Evolutionary conservation across 2,888 invertebrate genomes (phyloP).

Genomic region (Mylabris sibirica): DNA sequence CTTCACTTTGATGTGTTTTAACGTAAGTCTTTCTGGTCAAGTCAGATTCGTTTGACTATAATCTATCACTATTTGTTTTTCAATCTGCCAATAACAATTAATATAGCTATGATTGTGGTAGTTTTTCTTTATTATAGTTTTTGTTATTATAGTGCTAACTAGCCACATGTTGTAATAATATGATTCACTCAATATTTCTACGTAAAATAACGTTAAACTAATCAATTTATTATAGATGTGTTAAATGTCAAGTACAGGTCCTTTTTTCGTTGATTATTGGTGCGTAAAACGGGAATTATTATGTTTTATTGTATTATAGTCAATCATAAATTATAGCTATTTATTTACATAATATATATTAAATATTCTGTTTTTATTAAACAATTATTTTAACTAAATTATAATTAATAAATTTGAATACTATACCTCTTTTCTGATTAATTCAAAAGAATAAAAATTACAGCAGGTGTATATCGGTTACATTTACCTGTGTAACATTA

Average conservation of each 20-base stretch:
- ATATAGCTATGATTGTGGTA: not conserved
- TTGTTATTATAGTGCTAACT: constrained; percentile 17
- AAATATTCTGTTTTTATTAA: not conserved
- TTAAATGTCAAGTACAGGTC: constrained; percentile 21
- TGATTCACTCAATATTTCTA: constrained; percentile 20
- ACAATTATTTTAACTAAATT: not conserved
- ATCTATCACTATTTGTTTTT: not conserved
- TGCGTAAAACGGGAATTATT: constrained; percentile 26
- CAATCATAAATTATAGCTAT: constrained; percentile 19
- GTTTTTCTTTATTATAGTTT: not conserved
- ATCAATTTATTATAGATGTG: constrained; percentile 27
- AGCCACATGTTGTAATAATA: constrained; percentile 23
- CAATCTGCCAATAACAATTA: not conserved
- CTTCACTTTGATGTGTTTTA: no score
- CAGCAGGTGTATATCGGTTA: constrained; percentile 14
- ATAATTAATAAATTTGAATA: not conserved
- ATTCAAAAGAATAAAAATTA: not conserved
- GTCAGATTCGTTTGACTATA: not conserved
- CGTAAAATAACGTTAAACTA: constrained; percentile 14
- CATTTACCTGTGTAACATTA: constrained; percentile 5
- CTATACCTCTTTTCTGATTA: not conserved
- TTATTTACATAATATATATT: constrained; percentile 14
- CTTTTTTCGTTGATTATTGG: constrained; percentile 23
- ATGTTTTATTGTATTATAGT: constrained; percentile 16
- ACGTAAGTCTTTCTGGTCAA: not conserved